Conservation (phyloP, 2,888 invertebrate genomes). For the Cerastis rubricosa region DNA sequence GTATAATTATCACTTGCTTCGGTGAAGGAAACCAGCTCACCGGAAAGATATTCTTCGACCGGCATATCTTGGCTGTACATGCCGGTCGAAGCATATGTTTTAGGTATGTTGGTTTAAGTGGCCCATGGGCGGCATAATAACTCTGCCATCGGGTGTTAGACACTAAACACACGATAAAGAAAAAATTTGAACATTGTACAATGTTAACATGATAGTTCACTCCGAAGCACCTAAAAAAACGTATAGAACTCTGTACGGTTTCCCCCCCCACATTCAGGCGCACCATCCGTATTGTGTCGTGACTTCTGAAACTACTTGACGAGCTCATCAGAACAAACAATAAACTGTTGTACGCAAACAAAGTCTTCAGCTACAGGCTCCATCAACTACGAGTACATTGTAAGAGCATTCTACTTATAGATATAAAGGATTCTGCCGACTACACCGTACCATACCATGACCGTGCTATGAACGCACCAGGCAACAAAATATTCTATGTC, state of each 20-base stretch:
- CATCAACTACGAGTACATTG: constrained; percentile 32
- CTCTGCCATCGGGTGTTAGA: too few relatives aligned
- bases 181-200: neutral
- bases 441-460: neutral
- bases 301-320: constrained; percentile 70
- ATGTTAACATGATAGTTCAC: constrained; percentile 20
- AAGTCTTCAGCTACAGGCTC: constrained; percentile 42
- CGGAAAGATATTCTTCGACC: too few relatives aligned
- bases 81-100: too few relatives aligned
- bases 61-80: too few relatives aligned
- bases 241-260: constrained; percentile 46
- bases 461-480: neutral
- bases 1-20: too few relatives aligned
- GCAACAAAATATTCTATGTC: neutral
- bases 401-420: constrained; percentile 35
- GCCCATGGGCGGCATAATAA: too few relatives aligned
- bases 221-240: constrained; percentile 26
- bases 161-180: too few relatives aligned
- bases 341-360: constrained; percentile 55
- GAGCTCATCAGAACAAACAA: constrained; percentile 66
- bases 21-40: too few relatives aligned
- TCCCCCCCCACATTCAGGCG: constrained; percentile 48
- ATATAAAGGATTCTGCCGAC: constrained; percentile 11
- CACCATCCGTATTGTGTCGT: constrained; percentile 64
- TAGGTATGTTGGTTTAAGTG: too few relatives aligned